phyloP scores from a whole-genome alignment of 2,888 invertebrate genomes.

The Biston stratarius region DNA sequence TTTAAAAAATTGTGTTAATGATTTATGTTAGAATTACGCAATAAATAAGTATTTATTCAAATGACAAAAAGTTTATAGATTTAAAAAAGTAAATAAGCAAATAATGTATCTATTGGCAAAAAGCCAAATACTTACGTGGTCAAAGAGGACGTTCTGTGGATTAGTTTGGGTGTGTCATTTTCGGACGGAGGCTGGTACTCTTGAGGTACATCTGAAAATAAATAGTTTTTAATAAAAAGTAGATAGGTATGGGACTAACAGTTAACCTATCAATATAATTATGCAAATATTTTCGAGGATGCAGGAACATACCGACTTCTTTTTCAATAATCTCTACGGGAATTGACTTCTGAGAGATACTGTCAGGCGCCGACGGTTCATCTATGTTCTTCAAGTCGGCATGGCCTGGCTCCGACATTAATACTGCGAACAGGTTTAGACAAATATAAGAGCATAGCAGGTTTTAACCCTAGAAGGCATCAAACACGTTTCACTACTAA shows the following conservation, averaged over 20 bases:
- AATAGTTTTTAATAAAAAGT: not conserved
- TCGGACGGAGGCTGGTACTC: slow-evolving; percentile 60
- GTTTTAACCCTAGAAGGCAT: too few relatives aligned
- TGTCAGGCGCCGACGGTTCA: slow-evolving; percentile 57
- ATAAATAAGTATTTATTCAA: too few relatives aligned
- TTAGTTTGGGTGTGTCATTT: slow-evolving; percentile 77
- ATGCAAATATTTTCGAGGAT: not conserved
- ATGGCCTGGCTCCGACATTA: slow-evolving; percentile 37
- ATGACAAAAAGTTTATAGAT: too few relatives aligned
- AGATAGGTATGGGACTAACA: not conserved
- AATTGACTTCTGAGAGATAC: slow-evolving; percentile 65
- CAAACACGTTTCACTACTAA: too few relatives aligned
- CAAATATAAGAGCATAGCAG: not conserved
- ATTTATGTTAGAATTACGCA: too few relatives aligned
- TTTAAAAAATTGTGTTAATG: too few relatives aligned
- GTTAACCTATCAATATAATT: not conserved
- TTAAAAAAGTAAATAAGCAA: too few relatives aligned
- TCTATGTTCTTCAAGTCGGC: slow-evolving; percentile 65
- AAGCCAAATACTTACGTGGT: slow-evolving; percentile 75
- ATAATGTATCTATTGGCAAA: too few relatives aligned
- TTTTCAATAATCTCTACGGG: slow-evolving; percentile 74
- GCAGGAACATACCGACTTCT: slow-evolving; percentile 66
- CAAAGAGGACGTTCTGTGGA: slow-evolving; percentile 87
- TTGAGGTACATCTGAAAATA: slow-evolving; percentile 66
- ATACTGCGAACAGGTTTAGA: slow-evolving; percentile 22